Conservation (phyloP, 2,113 vertebrate species). For the Vicugna pacos region DNA sequence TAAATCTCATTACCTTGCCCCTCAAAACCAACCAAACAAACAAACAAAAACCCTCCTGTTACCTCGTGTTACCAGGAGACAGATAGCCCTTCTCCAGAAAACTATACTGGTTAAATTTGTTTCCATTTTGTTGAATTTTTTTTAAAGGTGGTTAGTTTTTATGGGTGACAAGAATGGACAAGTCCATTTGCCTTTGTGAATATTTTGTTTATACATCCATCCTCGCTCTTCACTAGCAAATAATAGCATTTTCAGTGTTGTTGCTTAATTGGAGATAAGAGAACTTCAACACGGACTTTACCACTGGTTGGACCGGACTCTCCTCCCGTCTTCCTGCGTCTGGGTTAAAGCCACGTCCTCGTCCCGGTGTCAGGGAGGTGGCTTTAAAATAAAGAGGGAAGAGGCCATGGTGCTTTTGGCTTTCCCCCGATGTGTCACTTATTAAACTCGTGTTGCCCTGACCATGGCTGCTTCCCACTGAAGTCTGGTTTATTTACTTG, state of each 20-base stretch:
- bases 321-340: neutral
- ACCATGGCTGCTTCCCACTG: slow-evolving; percentile 91
- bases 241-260: neutral
- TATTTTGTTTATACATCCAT: slow-evolving; percentile 1
- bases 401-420: slow-evolving; percentile 47
- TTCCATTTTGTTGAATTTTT: slow-evolving; percentile 7
- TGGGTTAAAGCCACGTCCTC: slow-evolving; percentile 16
- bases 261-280: neutral
- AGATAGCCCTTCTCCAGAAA: neutral
- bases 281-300: neutral
- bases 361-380: neutral
- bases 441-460: slow-evolving; percentile 92
- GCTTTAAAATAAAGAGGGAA: slow-evolving; percentile 39
- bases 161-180: neutral
- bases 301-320: neutral
- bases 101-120: neutral
- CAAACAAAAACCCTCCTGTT: no score
- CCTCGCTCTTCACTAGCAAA: neutral
- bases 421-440: slow-evolving; percentile 86
- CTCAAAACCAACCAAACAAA: no score
- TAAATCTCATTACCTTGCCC: no score
- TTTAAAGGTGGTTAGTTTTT: neutral
- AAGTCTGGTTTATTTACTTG: slow-evolving; percentile 95
- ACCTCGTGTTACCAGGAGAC: neutral
- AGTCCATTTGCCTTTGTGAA: slow-evolving; percentile 9